phyloP scores from a whole-genome alignment of 2,888 invertebrate species.

The Chymomyza caudatula region DNA sequence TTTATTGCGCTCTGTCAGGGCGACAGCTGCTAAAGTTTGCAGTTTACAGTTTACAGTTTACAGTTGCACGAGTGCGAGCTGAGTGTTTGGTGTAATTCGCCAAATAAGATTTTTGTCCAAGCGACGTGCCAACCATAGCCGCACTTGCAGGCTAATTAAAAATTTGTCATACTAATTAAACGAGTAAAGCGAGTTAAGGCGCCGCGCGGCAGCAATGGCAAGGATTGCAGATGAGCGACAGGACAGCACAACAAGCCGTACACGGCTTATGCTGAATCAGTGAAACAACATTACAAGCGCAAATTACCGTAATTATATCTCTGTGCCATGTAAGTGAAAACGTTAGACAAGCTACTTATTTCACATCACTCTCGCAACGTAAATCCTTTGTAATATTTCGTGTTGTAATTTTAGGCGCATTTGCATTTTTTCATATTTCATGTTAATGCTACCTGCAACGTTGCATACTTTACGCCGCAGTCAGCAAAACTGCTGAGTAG shows the following conservation, averaged over 20 bases:
- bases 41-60: slow-evolving; percentile 20
- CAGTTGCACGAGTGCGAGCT: slow-evolving; percentile 13
- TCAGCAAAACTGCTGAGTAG: slow-evolving; percentile 54
- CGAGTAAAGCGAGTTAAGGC: slow-evolving; percentile 26
- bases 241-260: slow-evolving; percentile 14
- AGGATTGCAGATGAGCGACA: slow-evolving; percentile 24
- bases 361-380: slow-evolving; percentile 19
- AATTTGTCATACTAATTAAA: slow-evolving; percentile 72
- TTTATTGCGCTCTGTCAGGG: slow-evolving; percentile 49
- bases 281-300: slow-evolving; percentile 20
- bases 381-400: slow-evolving; percentile 43
- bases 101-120: slow-evolving; percentile 59
- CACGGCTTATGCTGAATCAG: slow-evolving; percentile 52
- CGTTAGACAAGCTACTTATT: slow-evolving; percentile 25
- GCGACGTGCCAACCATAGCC: slow-evolving; percentile 34
- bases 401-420: slow-evolving; percentile 50
- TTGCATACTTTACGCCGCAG: slow-evolving; percentile 21
- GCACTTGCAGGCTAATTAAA: slow-evolving; percentile 66
- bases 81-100: slow-evolving; percentile 52
- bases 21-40: slow-evolving; percentile 63
- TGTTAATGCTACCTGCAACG: slow-evolving; percentile 41
- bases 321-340: slow-evolving; percentile 24
- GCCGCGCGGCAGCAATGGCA: not conserved
- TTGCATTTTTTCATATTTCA: slow-evolving; percentile 50
- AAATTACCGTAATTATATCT: slow-evolving; percentile 54